A percentile compares a stretch with the other conserved stretches of the same genome.
Conservation (phyloP, 2,888 invertebrate genomes). For the Clanis bilineata region DNA sequence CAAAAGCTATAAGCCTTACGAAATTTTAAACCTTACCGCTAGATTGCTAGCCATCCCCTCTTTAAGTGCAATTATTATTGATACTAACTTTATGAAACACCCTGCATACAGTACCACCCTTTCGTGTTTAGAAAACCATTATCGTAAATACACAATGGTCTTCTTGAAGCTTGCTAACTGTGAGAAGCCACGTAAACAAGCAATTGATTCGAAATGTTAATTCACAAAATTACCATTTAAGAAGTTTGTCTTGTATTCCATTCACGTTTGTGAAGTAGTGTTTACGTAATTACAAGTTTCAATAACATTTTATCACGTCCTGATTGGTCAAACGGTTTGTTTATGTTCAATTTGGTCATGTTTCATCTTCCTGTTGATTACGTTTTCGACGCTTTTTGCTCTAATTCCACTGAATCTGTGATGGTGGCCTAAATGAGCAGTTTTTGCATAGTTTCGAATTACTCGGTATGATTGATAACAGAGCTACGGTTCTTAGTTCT, state of each 20-base stretch:
- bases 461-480: conserved; percentile 1
- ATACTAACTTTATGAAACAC: no score
- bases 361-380: neutral
- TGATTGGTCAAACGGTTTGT: neutral
- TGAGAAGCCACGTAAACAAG: neutral
- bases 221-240: neutral
- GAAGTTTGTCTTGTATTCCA: neutral
- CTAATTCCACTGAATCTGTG: neutral
- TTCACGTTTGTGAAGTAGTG: neutral
- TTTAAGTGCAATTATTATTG: no score
- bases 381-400: neutral
- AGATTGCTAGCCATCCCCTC: no score
- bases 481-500: neutral
- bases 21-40: no score
- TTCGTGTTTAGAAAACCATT: neutral
- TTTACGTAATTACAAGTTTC: neutral
- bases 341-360: neutral
- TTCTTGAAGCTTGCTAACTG: neutral
- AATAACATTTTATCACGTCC: neutral
- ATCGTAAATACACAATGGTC: neutral
- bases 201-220: neutral
- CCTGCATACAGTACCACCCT: no score
- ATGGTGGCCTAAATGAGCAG: neutral
- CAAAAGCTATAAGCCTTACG: no score
- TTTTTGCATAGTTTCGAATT: neutral